These are phyloP conservation scores for Pseudopleuronectes americanus DNA, from an alignment of 2,797 vertebrate genomes.

Conservation along the genomic window DNA sequence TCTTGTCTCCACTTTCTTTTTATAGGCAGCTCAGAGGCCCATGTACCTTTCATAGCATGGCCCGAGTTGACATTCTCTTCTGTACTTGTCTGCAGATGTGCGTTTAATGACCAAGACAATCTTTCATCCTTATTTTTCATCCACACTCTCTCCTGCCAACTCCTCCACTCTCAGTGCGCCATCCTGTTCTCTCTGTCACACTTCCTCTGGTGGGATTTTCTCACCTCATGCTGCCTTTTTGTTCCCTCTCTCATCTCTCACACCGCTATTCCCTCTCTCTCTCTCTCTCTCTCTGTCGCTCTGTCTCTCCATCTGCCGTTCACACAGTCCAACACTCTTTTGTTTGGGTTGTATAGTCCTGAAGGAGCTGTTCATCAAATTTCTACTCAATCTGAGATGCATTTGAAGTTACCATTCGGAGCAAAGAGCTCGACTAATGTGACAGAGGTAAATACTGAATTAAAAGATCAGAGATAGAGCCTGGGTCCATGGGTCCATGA, in stretches of 20 bases:
- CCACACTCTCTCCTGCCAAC: not conserved
- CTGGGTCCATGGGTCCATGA: no score
- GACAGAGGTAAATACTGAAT: no score
- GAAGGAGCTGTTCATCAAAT: slow-evolving; percentile 39
- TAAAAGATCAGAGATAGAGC: no score
- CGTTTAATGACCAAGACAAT: slow-evolving; percentile 22
- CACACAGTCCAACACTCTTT: slow-evolving; percentile 13
- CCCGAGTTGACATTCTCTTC: not conserved
- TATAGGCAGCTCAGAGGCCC: slow-evolving; percentile 14
- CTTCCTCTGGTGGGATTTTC: slow-evolving; percentile 40
- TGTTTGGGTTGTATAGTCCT: slow-evolving; percentile 3
- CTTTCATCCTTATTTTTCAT: slow-evolving; percentile 18
- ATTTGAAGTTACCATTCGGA: slow-evolving; percentile 8
- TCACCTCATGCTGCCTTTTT: slow-evolving; percentile 25
- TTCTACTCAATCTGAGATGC: slow-evolving; percentile 33
- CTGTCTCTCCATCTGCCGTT: slow-evolving; percentile 22
- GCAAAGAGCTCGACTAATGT: slow-evolving; percentile 11
- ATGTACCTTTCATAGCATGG: not conserved
- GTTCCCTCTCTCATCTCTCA: not conserved
- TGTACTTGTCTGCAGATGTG: slow-evolving; percentile 1
- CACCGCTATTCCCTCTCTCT: slow-evolving; percentile 15
- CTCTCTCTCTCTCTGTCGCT: not conserved
- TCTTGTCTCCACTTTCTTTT: slow-evolving; percentile 38
- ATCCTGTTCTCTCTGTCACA: slow-evolving; percentile 19
- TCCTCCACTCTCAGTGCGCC: slow-evolving; percentile 11